These are phyloP conservation scores for Dendrocincla tyrannina DNA, from an alignment of 2,797 vertebrate genomes.

Conservation along the genomic window DNA sequence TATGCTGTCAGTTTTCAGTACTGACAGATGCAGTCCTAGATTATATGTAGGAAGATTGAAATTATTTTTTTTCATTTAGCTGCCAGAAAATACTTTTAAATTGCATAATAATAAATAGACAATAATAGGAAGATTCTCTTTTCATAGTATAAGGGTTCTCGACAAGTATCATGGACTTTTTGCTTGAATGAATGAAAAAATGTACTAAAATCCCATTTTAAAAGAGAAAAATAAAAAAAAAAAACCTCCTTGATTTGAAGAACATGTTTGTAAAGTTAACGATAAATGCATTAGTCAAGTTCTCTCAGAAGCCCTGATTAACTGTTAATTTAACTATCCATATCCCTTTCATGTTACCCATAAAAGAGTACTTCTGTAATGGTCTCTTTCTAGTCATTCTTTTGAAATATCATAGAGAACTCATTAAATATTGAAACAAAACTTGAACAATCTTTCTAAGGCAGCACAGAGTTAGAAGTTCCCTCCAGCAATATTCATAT, in stretches of 20 bases:
- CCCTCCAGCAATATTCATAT: neutral
- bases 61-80: neutral
- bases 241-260: neutral
- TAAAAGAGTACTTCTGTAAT: slow-evolving; percentile 33
- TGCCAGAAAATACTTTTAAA: neutral
- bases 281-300: slow-evolving; percentile 44
- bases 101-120: neutral
- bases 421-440: slow-evolving; percentile 58
- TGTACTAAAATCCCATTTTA: neutral
- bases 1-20: neutral
- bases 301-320: slow-evolving; percentile 60
- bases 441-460: neutral
- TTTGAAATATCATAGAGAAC: slow-evolving; percentile 45
- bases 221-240: neutral
- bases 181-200: neutral
- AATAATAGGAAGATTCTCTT: neutral
- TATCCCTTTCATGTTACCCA: slow-evolving; percentile 49
- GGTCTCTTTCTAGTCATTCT: slow-evolving; percentile 24
- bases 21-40: neutral
- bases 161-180: neutral
- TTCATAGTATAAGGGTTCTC: neutral
- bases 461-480: neutral
- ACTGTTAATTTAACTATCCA: slow-evolving; percentile 41
- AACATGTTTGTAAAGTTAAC: slow-evolving; percentile 44
- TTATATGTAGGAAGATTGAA: neutral